These are phyloP conservation scores for Chromis chromis DNA, from an alignment of 2,797 vertebrate species.

Conservation along the genomic window DNA sequence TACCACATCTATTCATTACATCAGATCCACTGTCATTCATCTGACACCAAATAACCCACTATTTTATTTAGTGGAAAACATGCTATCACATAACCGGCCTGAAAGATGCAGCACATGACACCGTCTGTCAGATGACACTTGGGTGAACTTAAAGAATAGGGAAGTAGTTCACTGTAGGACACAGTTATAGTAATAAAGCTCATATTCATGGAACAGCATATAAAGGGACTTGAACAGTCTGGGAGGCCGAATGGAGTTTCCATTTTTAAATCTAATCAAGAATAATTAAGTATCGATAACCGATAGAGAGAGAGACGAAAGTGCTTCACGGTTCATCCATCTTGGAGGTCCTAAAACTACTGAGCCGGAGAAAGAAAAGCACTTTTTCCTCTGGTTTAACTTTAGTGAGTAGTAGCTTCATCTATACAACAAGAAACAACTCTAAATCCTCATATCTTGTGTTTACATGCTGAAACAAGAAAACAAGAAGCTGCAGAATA, in stretches of 20 bases:
- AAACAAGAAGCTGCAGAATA: not conserved
- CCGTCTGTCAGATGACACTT: constrained; percentile 38
- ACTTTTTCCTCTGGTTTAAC: not conserved
- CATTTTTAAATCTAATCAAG: constrained; percentile 12
- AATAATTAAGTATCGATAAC: constrained; percentile 5
- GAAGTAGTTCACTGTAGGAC: constrained; percentile 23
- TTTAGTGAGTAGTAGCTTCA: too few species aligned
- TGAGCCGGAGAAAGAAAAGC: not conserved
- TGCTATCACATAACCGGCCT: constrained; percentile 16
- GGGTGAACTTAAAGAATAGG: constrained; percentile 6
- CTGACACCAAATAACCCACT: constrained; percentile 15
- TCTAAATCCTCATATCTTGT: too few species aligned
- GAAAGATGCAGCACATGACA: constrained; percentile 15
- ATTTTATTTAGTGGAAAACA: constrained; percentile 29
- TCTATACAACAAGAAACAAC: too few species aligned
- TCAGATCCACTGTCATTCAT: constrained; percentile 10
- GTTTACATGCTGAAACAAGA: too few species aligned
- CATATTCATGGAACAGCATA: not conserved
- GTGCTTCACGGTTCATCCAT: not conserved
- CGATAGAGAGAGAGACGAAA: too few species aligned
- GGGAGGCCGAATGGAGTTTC: not conserved
- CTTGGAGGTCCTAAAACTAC: not conserved
- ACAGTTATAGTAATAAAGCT: not conserved
- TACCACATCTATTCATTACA: constrained; percentile 26
- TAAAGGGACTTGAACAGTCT: not conserved